Evolutionary conservation across 2,113 vertebrate genomes (phyloP), one percentile per base, ranked within the genome.

Genomic region (Orientallactaga bullata): DNA sequence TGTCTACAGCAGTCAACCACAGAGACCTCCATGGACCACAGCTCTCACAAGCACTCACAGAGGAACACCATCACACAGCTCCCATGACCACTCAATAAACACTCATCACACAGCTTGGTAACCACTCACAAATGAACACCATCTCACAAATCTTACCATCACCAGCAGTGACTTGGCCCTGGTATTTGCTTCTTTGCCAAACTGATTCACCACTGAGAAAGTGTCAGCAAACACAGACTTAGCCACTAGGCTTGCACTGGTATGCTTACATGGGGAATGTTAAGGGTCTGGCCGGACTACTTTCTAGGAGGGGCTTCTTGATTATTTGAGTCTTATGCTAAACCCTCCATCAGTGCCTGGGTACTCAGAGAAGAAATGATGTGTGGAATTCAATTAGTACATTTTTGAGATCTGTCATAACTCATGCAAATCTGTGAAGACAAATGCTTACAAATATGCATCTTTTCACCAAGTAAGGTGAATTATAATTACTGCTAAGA

Each of bases 401-500:
- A 90, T 58, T 63, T 68, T 84, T 55, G 76, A 7, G 68, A 84
- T 80, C 20, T 90, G 65, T 88, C 30, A 60, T 65, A 79, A 94
- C 37, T 89, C 17, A 84, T 61, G 68, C 20, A 88, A 11, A 84
- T 71, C 37, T 85, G 80, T 15, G 2, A 30, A 93, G 13, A 91
- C 5, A 80, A 61, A 77, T 77, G 32, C 61, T 91, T 89, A 30
- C 60, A 90, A 77, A 82, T 58, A 72, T 79, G 24, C 55, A 93
- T 47, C 37, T 58, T 71, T 39, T 16, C 21, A 28, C 3, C 90
- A 32, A 86, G 55, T 28, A 83, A 65, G 76, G 30, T 83, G 15
- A 90, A 66, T 76, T 68, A 82, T 82, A 88, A 95, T 68, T 90
- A 93, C 81, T 63, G 65, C 18, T 24, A 79, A 93, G 35, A 16